A percentile compares a stretch with the other conserved stretches of the same genome.
Conservation (phyloP, 1,140 invertebrate genomes). For the Cyphomyrmex costatus region DNA sequence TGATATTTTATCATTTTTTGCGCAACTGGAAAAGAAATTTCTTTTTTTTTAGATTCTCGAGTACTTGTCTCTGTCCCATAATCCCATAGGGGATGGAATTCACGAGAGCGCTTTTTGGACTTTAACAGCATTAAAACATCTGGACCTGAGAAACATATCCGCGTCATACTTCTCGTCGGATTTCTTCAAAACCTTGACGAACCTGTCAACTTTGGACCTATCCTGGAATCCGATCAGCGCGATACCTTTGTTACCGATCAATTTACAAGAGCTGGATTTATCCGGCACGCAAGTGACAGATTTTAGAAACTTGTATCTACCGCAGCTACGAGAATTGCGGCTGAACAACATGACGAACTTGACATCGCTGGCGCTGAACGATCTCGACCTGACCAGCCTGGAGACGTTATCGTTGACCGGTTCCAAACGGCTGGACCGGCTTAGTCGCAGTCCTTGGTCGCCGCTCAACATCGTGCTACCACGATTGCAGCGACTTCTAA, state of each 20-base stretch:
- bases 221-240: slow-evolving; percentile 81
- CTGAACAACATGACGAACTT: slow-evolving; percentile 82
- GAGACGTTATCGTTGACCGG: slow-evolving; percentile 78
- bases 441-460: slow-evolving; percentile 77
- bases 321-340: slow-evolving; percentile 75
- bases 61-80: slow-evolving; percentile 82
- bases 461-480: slow-evolving; percentile 76
- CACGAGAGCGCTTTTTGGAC: slow-evolving; percentile 82
- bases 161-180: slow-evolving; percentile 76
- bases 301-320: slow-evolving; percentile 76
- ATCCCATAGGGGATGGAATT: slow-evolving; percentile 82
- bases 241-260: slow-evolving; percentile 79
- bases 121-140: slow-evolving; percentile 74
- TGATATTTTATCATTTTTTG: not conserved
- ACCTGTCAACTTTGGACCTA: slow-evolving; percentile 80
- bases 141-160: slow-evolving; percentile 82
- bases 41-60: slow-evolving; percentile 79
- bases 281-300: slow-evolving; percentile 80
- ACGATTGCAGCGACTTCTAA: slow-evolving; percentile 77
- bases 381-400: slow-evolving; percentile 82
- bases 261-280: slow-evolving; percentile 80
- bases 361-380: slow-evolving; percentile 78
- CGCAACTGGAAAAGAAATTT: not conserved
- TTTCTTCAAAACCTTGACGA: slow-evolving; percentile 79
- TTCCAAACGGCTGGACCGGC: slow-evolving; percentile 63